Base-by-base conservation (phyloP, 2,113 vertebrate species). In the Marmota monax region DNA sequence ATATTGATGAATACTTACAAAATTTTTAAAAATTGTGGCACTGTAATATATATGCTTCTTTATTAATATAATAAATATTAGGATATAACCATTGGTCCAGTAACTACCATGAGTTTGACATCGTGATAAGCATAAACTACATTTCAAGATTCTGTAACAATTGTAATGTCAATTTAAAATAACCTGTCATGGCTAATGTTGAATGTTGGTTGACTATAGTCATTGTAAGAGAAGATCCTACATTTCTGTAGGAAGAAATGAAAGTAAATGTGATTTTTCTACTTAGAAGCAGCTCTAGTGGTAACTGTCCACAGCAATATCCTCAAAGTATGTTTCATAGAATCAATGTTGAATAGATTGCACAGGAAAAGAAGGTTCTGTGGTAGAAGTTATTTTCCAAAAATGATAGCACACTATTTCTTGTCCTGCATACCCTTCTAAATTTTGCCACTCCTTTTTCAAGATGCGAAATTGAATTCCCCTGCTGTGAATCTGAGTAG, bases 301-400 rank as follows among this genome's bases (percentile, higher is more conserved):
- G 70, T 56, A 69, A 84, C 17, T 91, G 29, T 39, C 77, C 90
- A 84, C 67, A 73, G 58, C 48, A 91, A 80, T 61, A 88, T 74
- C 85, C 39, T 83, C 48, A 70, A 91, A 95, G 7, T 63, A 48
- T 27, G 11, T 82, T 94, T 92, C 22, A 51, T 27, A 22, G n/a
- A 84, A 88, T 9, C 3, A 48, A 83, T 77, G 77, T 6, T 69
- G 48, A 76, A 93, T 51, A 74, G 48, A 87, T 84, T 87, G 14
- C 37, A 78, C 13, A 25, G 23, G 25, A 91, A 84, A 84, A 79
- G 32, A 63, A 8, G 1, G 5, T 58, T 42, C 11, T 86, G 17
- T 67, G 34, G 29, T 53, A 37, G 1, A 73, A 37, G 11, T 32
- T 51, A 73, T 86, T 94, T 92, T 86, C 29, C 61, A 72, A 90